Base-by-base conservation (phyloP, 2,113 vertebrate genomes). In the Gracilinanus agilis region DNA sequence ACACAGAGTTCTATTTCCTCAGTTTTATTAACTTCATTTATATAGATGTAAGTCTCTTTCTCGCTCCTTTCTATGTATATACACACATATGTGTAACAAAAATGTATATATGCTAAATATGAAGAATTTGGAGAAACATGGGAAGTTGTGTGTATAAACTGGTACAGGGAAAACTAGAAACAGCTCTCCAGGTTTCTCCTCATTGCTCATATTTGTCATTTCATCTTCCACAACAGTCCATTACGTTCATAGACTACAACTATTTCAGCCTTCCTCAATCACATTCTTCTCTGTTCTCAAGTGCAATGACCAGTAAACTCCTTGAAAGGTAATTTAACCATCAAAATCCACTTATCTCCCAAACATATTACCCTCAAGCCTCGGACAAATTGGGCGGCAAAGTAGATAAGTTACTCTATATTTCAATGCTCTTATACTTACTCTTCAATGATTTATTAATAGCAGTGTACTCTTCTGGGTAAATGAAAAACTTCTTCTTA, bases 311-410 rank as follows among this genome's bases (percentile, higher is more conserved):
- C 34, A 83, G 19, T 83, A 83, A 83, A 40, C 67, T 40, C n/a
- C 67, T 83, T 83, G n/a, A 83, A 83, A 83, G 67, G 67, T n/a
- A 40, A 83, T 83, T 83, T 83, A 83, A 83, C 67, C 34, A 83
- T 40, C 34, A 83, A 83, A 21, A 83, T 83, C 1, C n/a, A 83
- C 67, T 83, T 83, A 83, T 83, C n/a, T n/a, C 67, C n/a, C n/a
- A 83, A 83, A 83, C 19, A 40, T 75, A 75, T 75, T 75, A 75
- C 67, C 67, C n/a, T 75, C 67, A 83, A 83, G n/a, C 67, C n/a
- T 83, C 21, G n/a, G 67, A 23, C n/a, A 83, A 83, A 83, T 23
- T 40, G n/a, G 67, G n/a, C 1, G 19, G 67, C 67, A 83, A 83
- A 83, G 67, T 40, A 83, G 67, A 40, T 83, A 83, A 40, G 67